Evolutionary conservation across 2,888 invertebrate genomes (phyloP), one percentile per base, ranked within the genome.

Genomic region (Eumacrocentrus americanus): DNA sequence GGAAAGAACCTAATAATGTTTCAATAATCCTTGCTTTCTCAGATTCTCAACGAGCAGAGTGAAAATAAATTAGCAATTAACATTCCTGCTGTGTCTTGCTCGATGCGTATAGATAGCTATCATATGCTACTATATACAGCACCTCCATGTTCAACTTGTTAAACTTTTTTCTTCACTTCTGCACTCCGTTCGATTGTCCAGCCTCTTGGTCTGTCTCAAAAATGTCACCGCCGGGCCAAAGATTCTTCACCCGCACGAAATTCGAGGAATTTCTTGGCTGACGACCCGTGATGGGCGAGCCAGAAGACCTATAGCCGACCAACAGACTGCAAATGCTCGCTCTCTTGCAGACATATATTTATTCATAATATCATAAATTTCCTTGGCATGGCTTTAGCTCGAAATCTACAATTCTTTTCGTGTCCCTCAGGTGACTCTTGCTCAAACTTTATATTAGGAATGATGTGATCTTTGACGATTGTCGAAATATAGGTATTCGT

Each of bases 21-120:
- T 25, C 14, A 23, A 14, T 23, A 5, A 14, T 22, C 23, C n/a
- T n/a, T n/a, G n/a, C n/a, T n/a, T n/a, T n/a, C 3, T 9, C 11
- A 4, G 42, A 42, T 7, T 6, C 12, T 5, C 14, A 40, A 5
- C 2, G 20, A 11, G 7, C 9, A 55, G 69, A 63, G 70, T 70
- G 72, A 75, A 77, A 76, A 77, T 78, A 76, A 76, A 75, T 63
- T 74, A 72, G 72, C 74, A 78, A 77, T 77, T 76, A 77, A 78
- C 73, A 77, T 78, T 77, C 75, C 72, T 66, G 69, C 71, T 69
- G 72, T 74, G 72, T 77, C 73, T 72, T 68, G 64, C 58, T 29
- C 47, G 50, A 61, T 61, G 16, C n/a, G n/a, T n/a, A n/a, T n/a
- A n/a, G 35, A 37, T 40, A 42, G 40, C 35, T 18, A 6, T 47